phyloP scores from a whole-genome alignment of 2,113 vertebrate genomes.

The Tor tambroides region DNA sequence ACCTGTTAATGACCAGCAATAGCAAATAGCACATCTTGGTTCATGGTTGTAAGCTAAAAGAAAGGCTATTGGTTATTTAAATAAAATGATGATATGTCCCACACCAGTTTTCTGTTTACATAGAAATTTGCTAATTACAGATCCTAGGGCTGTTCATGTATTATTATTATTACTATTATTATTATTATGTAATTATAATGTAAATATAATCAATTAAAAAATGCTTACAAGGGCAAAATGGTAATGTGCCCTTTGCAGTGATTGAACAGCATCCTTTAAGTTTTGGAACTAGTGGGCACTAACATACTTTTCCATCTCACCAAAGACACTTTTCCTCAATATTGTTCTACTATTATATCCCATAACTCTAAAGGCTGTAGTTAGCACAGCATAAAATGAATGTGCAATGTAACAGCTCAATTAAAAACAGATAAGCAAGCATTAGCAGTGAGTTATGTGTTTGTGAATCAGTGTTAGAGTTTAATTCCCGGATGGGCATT shows the following conservation, averaged over 20 bases:
- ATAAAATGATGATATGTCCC: no score
- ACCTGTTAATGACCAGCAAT: no score
- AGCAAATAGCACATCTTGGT: no score
- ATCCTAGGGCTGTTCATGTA: no score
- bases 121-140: no score
- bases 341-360: background rate
- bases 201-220: background rate
- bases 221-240: background rate
- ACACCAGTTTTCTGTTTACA: no score
- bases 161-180: no score
- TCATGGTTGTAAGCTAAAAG: no score
- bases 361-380: background rate
- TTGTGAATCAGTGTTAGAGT: conserved; percentile 29
- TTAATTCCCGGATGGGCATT: background rate
- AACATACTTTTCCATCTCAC: background rate
- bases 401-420: background rate
- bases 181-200: no score
- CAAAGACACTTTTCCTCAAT: background rate
- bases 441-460: background rate
- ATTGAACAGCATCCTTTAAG: background rate
- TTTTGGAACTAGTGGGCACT: background rate
- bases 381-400: background rate
- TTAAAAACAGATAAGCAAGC: conserved; percentile 17
- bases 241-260: background rate
- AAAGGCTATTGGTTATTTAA: no score